phyloP scores from a whole-genome alignment of 30 jellyfish, hydroid and myxozoan species.

The Cassiopea xamachana region DNA sequence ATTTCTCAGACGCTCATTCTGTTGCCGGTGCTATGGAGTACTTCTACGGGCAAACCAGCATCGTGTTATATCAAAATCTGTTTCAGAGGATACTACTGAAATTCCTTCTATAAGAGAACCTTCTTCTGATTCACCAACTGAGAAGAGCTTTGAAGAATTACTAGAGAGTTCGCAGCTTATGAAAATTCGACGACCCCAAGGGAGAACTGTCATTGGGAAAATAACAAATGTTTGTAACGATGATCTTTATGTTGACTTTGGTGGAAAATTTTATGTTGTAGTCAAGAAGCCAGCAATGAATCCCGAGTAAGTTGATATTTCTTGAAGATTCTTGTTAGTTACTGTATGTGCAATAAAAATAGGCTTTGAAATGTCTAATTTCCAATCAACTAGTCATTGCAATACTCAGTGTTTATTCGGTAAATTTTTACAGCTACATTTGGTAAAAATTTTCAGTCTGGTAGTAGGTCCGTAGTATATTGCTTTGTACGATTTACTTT shows the following conservation, averaged over 20 bases:
- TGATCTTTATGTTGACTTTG: slow-evolving; percentile 89
- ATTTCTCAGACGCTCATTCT: not conserved
- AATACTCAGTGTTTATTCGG: too few species aligned
- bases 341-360: not conserved
- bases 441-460: too few species aligned
- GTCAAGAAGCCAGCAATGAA: slow-evolving; percentile 70
- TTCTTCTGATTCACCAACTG: not conserved
- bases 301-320: slow-evolving; percentile 49
- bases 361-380: too few species aligned
- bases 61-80: not conserved
- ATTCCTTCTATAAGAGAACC: not conserved
- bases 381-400: too few species aligned
- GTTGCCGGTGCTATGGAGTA: not conserved
- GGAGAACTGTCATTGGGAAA: slow-evolving; percentile 71
- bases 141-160: slow-evolving; percentile 69
- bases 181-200: slow-evolving; percentile 83
- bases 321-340: not conserved
- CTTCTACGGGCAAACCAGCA: not conserved
- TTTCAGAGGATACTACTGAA: not conserved
- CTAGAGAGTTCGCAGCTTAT: slow-evolving; percentile 77
- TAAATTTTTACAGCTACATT: too few species aligned
- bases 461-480: too few species aligned
- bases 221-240: slow-evolving; percentile 80
- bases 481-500: too few species aligned
- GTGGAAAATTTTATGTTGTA: slow-evolving; percentile 88